Evolutionary conservation across 2,113 vertebrate genomes (phyloP).

Genomic region (Burhinus oedicnemus): DNA sequence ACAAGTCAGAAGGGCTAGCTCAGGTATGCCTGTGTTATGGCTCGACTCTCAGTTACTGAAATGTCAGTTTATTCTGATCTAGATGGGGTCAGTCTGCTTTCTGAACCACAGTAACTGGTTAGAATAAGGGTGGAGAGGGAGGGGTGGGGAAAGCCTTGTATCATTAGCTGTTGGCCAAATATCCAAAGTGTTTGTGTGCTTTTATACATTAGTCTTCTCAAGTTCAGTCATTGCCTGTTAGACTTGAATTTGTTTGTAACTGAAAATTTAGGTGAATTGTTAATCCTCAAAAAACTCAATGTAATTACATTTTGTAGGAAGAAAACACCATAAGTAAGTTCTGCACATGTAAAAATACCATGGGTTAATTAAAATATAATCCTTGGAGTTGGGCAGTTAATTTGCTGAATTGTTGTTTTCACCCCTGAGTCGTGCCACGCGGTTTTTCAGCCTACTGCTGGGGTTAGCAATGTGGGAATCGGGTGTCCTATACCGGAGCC

Average conservation of each 20-base stretch:
- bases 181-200: not conserved
- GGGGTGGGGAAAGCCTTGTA: fast-evolving
- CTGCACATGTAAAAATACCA: not conserved
- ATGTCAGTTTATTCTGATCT: not conserved
- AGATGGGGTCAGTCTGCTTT: not conserved
- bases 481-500: not conserved
- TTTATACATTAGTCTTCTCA: not conserved
- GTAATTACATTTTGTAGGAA: not conserved
- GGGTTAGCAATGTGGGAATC: not conserved
- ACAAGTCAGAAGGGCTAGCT: not conserved
- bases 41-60: not conserved
- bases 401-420: not conserved
- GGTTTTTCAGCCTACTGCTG: not conserved
- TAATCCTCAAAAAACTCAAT: not conserved
- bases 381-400: not conserved
- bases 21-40: not conserved
- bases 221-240: not conserved
- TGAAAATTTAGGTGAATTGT: not conserved
- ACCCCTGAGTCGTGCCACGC: not conserved
- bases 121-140: no score
- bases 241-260: not conserved
- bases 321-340: not conserved
- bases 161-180: not conserved
- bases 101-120: not conserved
- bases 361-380: not conserved